phyloP scores from a whole-genome alignment of 2,113 vertebrate species.

The Rhinichthys klamathensis region DNA sequence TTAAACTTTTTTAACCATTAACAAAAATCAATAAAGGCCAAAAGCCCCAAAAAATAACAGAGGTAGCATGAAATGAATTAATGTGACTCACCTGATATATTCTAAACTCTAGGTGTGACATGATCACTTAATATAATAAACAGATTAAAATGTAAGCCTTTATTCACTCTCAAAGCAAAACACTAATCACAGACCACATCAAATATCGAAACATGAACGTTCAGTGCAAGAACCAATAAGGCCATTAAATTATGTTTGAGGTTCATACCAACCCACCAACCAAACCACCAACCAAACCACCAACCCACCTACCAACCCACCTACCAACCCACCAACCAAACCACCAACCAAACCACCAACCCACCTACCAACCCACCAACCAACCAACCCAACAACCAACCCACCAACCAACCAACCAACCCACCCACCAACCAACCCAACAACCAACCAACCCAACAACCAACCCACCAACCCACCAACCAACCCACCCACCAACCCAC shows the following conservation, averaged over 20 bases:
- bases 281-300: too few species aligned
- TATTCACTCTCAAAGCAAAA: background rate
- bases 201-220: too few species aligned
- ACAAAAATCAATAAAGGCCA: background rate
- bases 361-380: too few species aligned
- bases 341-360: too few species aligned
- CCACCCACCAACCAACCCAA: too few species aligned
- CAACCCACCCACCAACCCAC: too few species aligned
- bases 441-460: too few species aligned
- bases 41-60: background rate
- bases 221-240: background rate
- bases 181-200: background rate
- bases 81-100: background rate
- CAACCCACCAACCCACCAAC: too few species aligned
- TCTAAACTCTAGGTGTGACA: background rate
- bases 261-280: background rate
- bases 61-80: background rate
- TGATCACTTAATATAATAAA: background rate
- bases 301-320: too few species aligned
- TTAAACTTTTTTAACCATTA: background rate
- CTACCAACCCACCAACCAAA: fast-evolving
- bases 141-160: background rate
- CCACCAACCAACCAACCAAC: too few species aligned
- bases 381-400: too few species aligned
- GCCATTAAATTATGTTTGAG: background rate